Conservation (phyloP, 2,113 vertebrate genomes). For the Rynchops niger region DNA sequence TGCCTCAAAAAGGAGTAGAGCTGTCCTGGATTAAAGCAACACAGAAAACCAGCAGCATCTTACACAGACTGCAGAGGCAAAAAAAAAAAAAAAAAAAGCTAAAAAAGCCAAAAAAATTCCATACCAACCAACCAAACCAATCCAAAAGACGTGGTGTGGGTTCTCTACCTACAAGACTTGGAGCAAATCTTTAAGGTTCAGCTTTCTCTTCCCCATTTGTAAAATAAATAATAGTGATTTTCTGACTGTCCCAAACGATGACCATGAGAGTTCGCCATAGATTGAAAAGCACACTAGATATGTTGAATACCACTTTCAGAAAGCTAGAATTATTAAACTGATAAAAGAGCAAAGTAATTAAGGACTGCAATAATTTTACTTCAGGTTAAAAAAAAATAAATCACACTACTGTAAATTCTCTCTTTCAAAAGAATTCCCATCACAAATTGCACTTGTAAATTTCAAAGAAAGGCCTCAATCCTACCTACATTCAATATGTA, state of each 20-base stretch:
- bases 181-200: background rate
- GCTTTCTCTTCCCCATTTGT: background rate
- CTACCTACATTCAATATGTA: background rate
- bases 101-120: background rate
- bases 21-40: background rate
- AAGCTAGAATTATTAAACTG: background rate
- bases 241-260: background rate
- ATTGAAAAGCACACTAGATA: background rate
- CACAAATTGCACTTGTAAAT: background rate
- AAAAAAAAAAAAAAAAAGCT: background rate
- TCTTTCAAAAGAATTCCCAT: background rate
- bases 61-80: background rate
- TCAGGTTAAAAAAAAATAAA: background rate
- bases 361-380: background rate
- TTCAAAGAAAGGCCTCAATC: background rate
- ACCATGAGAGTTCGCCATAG: background rate
- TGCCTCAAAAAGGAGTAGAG: background rate
- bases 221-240: background rate
- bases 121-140: no score
- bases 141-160: accelerated
- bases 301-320: background rate
- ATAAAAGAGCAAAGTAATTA: background rate
- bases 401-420: background rate
- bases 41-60: background rate
- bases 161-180: background rate